Percentiles rank a stretch among this genome's conserved stretches.
Evolutionary conservation across 2,113 vertebrate genomes (phyloP).

Genomic region (Sapajus apella): DNA sequence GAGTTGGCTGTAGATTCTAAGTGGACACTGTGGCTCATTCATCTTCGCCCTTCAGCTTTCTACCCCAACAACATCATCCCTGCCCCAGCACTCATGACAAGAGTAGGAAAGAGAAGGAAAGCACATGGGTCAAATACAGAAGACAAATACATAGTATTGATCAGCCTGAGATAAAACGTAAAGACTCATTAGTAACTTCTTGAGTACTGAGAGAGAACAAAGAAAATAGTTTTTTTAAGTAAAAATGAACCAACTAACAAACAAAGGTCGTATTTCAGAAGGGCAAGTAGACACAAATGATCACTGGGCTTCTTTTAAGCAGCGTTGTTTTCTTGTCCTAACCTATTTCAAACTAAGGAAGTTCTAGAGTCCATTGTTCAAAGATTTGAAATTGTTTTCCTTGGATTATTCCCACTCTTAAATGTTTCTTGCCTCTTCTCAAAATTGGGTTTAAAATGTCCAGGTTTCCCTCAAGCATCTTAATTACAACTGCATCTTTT

Average conservation of each 20-base stretch:
- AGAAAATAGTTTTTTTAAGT: constrained; percentile 14
- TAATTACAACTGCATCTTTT: constrained; percentile 67
- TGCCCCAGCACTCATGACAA: neutral
- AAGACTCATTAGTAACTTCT: neutral
- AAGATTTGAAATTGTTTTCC: constrained; percentile 39
- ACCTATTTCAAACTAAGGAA: neutral
- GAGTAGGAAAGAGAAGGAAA: neutral
- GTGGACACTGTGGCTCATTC: constrained; percentile 17
- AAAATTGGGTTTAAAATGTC: constrained; percentile 69
- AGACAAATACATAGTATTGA: neutral
- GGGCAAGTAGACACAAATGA: neutral
- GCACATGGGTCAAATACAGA: no score
- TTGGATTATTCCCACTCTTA: constrained; percentile 34
- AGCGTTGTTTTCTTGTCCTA: neutral
- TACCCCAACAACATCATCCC: neutral
- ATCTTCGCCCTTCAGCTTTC: neutral
- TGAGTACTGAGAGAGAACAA: neutral
- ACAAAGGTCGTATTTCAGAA: neutral
- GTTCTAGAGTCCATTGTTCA: constrained; percentile 39
- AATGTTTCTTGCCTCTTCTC: constrained; percentile 60
- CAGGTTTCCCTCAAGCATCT: constrained; percentile 54
- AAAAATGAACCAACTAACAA: constrained; percentile 15
- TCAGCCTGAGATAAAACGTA: neutral
- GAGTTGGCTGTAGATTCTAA: constrained; percentile 23
- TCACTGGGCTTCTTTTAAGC: neutral